A percentile compares a stretch with the other conserved stretches of the same genome.
Conservation (phyloP, 2,888 invertebrate genomes). For the Campoplex nolae region DNA sequence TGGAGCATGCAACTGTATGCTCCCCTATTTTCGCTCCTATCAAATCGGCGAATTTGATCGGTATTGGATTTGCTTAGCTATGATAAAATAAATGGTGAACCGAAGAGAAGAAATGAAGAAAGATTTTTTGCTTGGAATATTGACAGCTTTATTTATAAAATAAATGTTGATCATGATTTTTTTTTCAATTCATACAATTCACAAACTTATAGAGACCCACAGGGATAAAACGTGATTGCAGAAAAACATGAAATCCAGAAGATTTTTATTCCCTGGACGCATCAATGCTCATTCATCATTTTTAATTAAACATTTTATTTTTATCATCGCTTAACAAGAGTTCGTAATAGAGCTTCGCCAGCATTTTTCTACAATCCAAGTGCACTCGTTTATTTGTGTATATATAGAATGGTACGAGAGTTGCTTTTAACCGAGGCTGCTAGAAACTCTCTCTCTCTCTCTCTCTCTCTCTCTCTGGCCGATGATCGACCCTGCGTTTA, state of each 20-base stretch:
- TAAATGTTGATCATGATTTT: too few species aligned
- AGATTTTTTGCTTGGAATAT: background rate
- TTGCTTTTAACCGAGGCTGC: slow-evolving; percentile 25
- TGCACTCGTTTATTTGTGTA: slow-evolving; percentile 7
- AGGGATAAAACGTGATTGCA: background rate
- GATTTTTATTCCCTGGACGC: background rate
- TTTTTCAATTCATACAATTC: too few species aligned
- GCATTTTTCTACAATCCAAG: slow-evolving; percentile 26
- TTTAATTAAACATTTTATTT: slow-evolving; percentile 64
- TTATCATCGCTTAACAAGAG: slow-evolving; percentile 29
- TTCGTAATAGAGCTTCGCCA: background rate
- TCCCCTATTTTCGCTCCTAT: background rate
- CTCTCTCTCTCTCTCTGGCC: background rate
- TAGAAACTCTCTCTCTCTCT: background rate
- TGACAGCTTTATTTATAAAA: too few species aligned
- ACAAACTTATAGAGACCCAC: background rate
- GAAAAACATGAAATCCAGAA: background rate
- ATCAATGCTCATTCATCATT: slow-evolving; percentile 47
- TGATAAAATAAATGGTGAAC: background rate
- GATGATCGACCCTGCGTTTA: slow-evolving; percentile 25
- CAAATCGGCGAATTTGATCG: background rate
- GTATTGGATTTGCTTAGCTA: background rate
- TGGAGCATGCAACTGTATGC: too few species aligned
- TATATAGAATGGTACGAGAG: background rate
- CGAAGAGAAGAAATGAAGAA: background rate